phyloP scores from a whole-genome alignment of 2,113 vertebrate species.

The Ameiurus melas region DNA sequence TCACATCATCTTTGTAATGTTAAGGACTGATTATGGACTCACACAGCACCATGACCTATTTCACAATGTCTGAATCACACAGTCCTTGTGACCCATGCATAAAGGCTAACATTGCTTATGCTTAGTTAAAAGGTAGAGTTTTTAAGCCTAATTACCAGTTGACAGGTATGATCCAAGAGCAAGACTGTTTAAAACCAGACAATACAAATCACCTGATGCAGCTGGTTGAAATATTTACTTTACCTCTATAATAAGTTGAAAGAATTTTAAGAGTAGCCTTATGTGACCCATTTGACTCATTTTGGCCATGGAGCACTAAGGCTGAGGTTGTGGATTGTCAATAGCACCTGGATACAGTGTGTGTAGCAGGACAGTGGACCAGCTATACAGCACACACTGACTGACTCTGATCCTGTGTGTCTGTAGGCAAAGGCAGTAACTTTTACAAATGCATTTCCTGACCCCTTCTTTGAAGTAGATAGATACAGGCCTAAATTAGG shows the following conservation, averaged over 20 bases:
- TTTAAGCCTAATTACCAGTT: neutral
- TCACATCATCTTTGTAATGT: neutral
- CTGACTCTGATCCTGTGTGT: neutral
- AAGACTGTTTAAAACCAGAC: neutral
- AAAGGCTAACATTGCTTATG: neutral
- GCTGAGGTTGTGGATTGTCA: neutral
- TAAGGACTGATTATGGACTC: too few relatives aligned
- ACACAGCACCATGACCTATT: neutral
- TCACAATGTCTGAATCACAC: neutral
- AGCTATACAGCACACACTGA: neutral
- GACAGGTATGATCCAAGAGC: neutral
- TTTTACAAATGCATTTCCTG: neutral
- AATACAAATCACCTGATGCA: neutral
- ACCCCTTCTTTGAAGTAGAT: neutral
- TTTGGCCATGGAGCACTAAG: neutral
- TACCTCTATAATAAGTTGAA: neutral
- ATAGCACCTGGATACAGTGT: neutral
- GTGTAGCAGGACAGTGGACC: neutral
- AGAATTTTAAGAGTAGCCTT: neutral
- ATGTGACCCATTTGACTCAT: neutral
- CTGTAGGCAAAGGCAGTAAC: neutral
- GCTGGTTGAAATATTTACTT: neutral
- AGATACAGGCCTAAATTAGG: neutral
- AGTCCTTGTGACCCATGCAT: neutral
- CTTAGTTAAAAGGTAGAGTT: neutral